Evolutionary conservation across 2,888 invertebrate species (phyloP), one percentile per base, ranked within the genome.

Genomic region (Micropterix aruncella): DNA sequence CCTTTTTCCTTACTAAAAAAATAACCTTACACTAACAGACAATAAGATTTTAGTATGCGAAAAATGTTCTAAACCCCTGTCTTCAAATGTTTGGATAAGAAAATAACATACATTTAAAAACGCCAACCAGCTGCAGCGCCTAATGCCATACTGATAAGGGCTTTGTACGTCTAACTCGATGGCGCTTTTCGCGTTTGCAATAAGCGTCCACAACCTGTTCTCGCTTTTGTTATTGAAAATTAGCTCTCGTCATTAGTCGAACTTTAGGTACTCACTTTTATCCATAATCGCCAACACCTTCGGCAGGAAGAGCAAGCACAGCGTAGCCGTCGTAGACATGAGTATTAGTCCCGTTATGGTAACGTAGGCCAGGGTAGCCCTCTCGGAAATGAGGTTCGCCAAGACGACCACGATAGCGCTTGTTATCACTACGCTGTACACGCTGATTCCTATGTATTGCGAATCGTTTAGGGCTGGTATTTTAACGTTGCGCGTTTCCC

Each of bases 401-500:
- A 91, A 71, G 3, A 89, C 85, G 3, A 92, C 90, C 7, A 91
- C 88, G 52, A 89, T 82, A 5, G 85, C 80, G 52, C 88, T 88
- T 40, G 86, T 87, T 50, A 93, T 86, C 42, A 93, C 90, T 1
- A 91, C 91, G 42, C 83, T 89, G 57, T 94, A 93, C 1, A 93
- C 92, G 53, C 89, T 91, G 61, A 93, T 83, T 9, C 89, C 93
- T 52, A 94, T 93, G 62, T 92, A 91, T 59, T 91, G 88, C 3
- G 92, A 92, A 65, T 94, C 93, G 65, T 93, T 93, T 18, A 94
- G 66, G 0, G 88, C 90, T 12, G 90, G 85, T 54, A 93, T 89
- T 66, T 92, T 91, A 17, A 94, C 90, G 60, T 87, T 83, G 43
- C 89, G 77, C 7, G 93, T 94, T 67, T 92, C 91, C 93, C 93